Evolutionary conservation across 2,797 vertebrate species (phyloP).

Genomic region (Sebastes cheni): DNA sequence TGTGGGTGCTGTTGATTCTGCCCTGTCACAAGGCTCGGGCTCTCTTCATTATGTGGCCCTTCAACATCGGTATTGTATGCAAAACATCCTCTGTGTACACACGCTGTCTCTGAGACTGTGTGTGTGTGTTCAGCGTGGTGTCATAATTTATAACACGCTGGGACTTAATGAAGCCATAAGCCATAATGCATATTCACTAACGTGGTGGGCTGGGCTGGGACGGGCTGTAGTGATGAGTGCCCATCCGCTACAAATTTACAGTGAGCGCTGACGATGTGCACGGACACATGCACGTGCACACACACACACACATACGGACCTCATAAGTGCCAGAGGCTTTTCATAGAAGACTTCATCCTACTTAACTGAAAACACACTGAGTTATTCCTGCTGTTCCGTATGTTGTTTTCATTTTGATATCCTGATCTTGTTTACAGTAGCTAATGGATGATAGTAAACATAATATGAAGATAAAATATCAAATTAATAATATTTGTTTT

Average conservation of each 20-base stretch:
- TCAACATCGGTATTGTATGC: conserved; percentile 65
- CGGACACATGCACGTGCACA: background rate
- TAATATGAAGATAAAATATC: background rate
- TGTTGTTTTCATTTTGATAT: background rate
- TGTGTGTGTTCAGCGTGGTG: conserved; percentile 54
- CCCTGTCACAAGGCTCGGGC: conserved; percentile 59
- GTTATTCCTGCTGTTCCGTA: background rate
- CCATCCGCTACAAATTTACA: conserved; percentile 69
- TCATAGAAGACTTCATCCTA: conserved; percentile 1
- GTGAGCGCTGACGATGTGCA: conserved; percentile 47
- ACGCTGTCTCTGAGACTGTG: conserved; percentile 42
- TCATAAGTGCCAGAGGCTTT: conserved; percentile 11
- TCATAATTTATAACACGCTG: conserved; percentile 79
- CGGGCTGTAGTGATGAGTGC: conserved; percentile 58
- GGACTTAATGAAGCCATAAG: conserved; percentile 84
- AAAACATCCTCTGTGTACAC: conserved; percentile 62
- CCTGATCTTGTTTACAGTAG: background rate
- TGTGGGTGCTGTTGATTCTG: conserved; percentile 58
- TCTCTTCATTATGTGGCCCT: conserved; percentile 76
- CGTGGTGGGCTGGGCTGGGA: conserved; percentile 63
- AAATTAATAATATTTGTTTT: background rate
- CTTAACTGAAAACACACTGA: conserved; percentile 2
- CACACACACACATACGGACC: background rate
- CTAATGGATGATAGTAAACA: background rate
- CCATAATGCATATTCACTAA: conserved; percentile 82